These are phyloP conservation scores for Bilobella aurantiaca DNA, from an alignment of 1,140 invertebrate genomes.

Conservation along the genomic window DNA sequence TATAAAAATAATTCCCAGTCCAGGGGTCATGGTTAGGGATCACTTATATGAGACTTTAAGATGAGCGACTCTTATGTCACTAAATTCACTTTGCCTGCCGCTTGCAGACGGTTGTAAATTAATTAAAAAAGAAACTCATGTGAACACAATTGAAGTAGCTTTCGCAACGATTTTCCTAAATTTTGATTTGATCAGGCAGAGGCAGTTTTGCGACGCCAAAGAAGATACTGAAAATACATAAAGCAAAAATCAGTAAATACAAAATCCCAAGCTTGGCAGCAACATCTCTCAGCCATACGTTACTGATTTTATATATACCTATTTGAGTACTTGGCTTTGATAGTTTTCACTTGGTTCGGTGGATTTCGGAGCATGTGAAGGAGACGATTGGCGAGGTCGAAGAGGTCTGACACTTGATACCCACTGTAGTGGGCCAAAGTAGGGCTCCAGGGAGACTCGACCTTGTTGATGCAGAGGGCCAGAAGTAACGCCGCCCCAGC, in stretches of 20 bases:
- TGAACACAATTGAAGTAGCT: conserved; percentile 1
- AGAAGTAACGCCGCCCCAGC: conserved; percentile 75
- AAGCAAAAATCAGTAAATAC: not conserved
- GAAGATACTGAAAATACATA: conserved; percentile 55
- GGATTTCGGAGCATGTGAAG: conserved; percentile 67
- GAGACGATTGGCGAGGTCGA: conserved; percentile 55
- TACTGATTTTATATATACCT: too few species aligned
- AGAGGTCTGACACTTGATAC: conserved; percentile 65
- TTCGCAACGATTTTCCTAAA: not conserved
- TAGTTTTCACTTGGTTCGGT: conserved; percentile 64
- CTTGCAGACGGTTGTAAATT: too few species aligned
- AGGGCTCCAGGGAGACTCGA: conserved; percentile 57
- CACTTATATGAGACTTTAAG: too few species aligned
- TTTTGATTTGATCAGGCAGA: conserved; percentile 45
- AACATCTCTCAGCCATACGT: conserved; percentile 41
- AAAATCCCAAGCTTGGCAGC: not conserved
- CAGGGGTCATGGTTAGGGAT: too few species aligned
- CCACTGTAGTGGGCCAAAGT: conserved; percentile 77
- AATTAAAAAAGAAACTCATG: not conserved
- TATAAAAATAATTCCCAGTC: too few species aligned
- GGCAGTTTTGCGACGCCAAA: conserved; percentile 50
- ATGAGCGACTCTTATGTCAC: too few species aligned
- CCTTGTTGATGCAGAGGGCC: conserved; percentile 65
- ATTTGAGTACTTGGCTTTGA: conserved; percentile 89
- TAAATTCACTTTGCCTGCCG: too few species aligned